Conservation (phyloP, 2,797 vertebrate species). For the Acanthurus tractus region DNA sequence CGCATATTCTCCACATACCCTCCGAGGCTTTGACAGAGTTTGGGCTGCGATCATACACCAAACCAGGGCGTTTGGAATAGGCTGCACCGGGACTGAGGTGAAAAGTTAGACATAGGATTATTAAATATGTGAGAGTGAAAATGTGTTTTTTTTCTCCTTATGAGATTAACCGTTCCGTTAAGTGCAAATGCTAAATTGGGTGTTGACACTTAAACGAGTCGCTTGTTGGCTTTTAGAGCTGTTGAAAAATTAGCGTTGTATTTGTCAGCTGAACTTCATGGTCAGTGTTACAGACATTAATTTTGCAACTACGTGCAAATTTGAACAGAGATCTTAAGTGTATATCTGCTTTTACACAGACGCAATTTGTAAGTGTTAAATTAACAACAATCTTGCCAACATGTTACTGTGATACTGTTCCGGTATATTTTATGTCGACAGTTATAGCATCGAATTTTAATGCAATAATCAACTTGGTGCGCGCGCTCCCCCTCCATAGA, state of each 20-base stretch:
- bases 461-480: slow-evolving; percentile 27
- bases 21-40: slow-evolving; percentile 65
- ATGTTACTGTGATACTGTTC: neutral
- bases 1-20: slow-evolving; percentile 62
- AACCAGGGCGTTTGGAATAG: slow-evolving; percentile 54
- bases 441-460: slow-evolving; percentile 39
- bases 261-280: neutral
- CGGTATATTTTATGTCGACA: slow-evolving; percentile 25
- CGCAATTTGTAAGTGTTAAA: neutral
- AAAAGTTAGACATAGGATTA: slow-evolving; percentile 48
- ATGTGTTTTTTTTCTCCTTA: neutral
- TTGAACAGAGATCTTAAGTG: neutral
- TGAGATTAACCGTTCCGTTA: slow-evolving; percentile 15
- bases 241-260: neutral
- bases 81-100: slow-evolving; percentile 64
- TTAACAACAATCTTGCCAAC: neutral
- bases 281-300: neutral
- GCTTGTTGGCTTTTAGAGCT: slow-evolving; percentile 27
- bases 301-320: neutral
- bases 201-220: slow-evolving; percentile 59
- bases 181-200: slow-evolving; percentile 41
- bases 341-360: neutral
- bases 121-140: slow-evolving; percentile 3
- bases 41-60: slow-evolving; percentile 56
- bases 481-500: slow-evolving; percentile 14